Base-by-base conservation (phyloP, 1,140 invertebrate species). In the Coptotermes formosanus region DNA sequence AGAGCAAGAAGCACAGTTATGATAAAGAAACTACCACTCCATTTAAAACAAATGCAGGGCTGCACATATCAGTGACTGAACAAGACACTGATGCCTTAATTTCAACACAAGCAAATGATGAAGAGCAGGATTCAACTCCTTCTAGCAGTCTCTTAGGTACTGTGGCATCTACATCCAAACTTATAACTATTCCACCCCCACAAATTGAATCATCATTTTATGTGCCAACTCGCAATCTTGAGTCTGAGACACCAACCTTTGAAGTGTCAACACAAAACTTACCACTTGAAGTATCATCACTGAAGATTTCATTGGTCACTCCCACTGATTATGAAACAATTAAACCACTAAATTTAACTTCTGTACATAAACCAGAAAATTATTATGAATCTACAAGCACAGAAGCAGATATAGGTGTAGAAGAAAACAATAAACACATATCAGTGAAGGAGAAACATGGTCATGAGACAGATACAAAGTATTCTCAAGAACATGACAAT, bases 341-440 rank as follows among this genome's bases (percentile, higher is more conserved):
- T 30, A 25, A 30, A 30, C 8, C n/a, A 75, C n/a, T 6, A 75
- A 25, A 30, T 75, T 8, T 25, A 30, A 75, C 64, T 8, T 75
- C 64, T 75, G 64, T 75, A 21, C 19, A 19, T 12, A 16, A 55
- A 16, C 52, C 52, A 19, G 52, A 55, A 55, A 55, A 55, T 19
- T 9, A 75, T 75, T 75, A 75, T 30, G n/a, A 75, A 75, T 75
- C 64, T 75, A 30, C 7, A 6, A 75, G n/a, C 14, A 30, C n/a
- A 75, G 64, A 30, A 11, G n/a, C n/a, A 30, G n/a, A 75, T 8
- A 7, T 14, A 14, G 25, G n/a, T 9, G 16, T 3, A n/a, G 64
- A 75, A 84, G 83, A 84, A 84, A 84, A 38, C 16, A 21, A 55
- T 16, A 84, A 45, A 16, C 7, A 45, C 44, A 83, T 83, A 30